Percentiles rank a stretch among this genome's conserved stretches.
These are phyloP conservation scores for Melierax canorus DNA, from an alignment of 2,113 vertebrate genomes.

Conservation along the genomic window DNA sequence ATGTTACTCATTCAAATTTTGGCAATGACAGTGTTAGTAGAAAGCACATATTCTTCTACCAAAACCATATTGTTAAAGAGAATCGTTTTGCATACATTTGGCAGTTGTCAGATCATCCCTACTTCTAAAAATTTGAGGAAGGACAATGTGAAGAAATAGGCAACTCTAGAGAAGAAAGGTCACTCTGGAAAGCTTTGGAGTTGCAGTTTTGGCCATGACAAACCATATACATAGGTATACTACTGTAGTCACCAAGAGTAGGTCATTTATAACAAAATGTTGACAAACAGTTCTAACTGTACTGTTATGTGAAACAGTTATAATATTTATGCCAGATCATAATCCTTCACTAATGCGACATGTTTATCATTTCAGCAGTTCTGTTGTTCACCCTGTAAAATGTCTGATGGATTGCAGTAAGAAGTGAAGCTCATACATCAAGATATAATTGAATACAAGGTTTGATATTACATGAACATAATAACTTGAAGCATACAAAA, in stretches of 20 bases:
- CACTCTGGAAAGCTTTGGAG: not conserved
- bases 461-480: not conserved
- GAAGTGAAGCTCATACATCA: slow-evolving; percentile 35
- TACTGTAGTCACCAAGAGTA: not conserved
- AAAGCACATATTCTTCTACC: not conserved
- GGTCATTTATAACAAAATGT: not conserved
- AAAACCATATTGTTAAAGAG: not conserved
- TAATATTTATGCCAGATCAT: not conserved
- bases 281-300: not conserved
- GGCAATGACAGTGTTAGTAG: not conserved
- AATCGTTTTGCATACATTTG: fast-evolving
- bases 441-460: not conserved
- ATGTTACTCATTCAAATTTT: not conserved
- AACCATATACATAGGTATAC: not conserved
- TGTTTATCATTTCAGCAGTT: slow-evolving; percentile 16
- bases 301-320: not conserved
- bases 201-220: not conserved
- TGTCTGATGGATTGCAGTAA: slow-evolving; percentile 1
- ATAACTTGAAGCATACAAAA: not conserved
- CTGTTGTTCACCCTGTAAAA: not conserved
- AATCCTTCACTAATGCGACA: slow-evolving; percentile 5
- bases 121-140: not conserved
- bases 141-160: not conserved
- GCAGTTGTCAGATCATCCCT: not conserved
- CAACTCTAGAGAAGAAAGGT: not conserved